Base-by-base conservation (phyloP, 2,888 invertebrate species). In the Apamea epomidion region DNA sequence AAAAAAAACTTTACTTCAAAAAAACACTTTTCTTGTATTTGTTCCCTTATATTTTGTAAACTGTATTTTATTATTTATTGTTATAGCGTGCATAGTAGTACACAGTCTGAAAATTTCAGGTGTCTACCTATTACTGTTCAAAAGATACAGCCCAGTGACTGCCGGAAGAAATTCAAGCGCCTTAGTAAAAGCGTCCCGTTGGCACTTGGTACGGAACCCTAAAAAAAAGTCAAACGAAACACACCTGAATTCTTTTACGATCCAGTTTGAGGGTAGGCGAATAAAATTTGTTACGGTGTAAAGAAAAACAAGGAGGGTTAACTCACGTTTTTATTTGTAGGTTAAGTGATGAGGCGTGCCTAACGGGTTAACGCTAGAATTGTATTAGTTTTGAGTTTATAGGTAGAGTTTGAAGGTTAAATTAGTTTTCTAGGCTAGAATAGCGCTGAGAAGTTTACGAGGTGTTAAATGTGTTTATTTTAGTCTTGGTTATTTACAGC, bases 241-340 rank as follows among this genome's bases (percentile, higher is more conserved):
- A 83, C 80, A 77, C 76, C 80, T 74, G 76, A 78, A 77, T 80
- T 69, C 72, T 81, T 88, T 88, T 87, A 88, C 88, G 88, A 89
- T 65, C 64, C 65, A 21, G 65, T 89, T 82, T 68, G 69, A 45
- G 64, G 76, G 87, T 68, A 78, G 54, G 10, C 14, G 72, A 83
- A 87, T 89, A 84, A 87, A 87, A 87, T 87, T 87, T 89, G 83
- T 82, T 86, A 77, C 69, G 64, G 74, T 72, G 76, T 76, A 65
- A 80, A 87, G 77, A 81, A 74, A 83, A 84, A 87, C 67, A 84
- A 68, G 68, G 67, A 42, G 74, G 73, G 83, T 75, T 70, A 67
- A 79, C 70, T 80, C 74, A 29, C 80, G 37, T 71, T 84, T 84
- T 82, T 82, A 81, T 79, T 80, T 78, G 54, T 68, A 21, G 68